Evolutionary conservation across 2,113 vertebrate genomes (phyloP), one percentile per base, ranked within the genome.

Genomic region (Vidua macroura): DNA sequence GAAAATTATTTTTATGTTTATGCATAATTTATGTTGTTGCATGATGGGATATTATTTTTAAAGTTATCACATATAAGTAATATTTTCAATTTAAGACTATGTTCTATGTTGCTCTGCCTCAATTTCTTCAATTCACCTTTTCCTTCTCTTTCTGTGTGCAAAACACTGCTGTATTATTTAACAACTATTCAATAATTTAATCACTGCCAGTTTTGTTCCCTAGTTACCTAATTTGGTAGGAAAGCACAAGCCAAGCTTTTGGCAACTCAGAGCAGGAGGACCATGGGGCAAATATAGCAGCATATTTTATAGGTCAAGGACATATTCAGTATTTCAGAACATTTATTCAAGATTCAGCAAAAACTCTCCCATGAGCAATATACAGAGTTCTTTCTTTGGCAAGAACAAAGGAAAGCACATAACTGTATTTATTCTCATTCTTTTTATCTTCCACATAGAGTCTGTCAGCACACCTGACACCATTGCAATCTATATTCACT

Each of bases 301-400:
- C 18, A 18, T 63, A 59, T 96, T 90, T 94, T 80, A 72, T 35
- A 88, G 72, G 76, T 92, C 48, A 74, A 70, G 55, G 89, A 81
- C 35, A 82, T 25, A 69, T 4, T 68, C 15, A 59, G 8, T 33
- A 59, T 69, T 90, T 74, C 55, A 83, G 63, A 86, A 62, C 37
- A 63, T 62, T 76, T 83, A 86, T 80, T 86, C 79, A 93, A 76
- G 63, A 58, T 69, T 44, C 59, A 93, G 52, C 11, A 86, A 94
- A 95, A 94, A 33, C 31, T 63, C 35, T 85, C 64, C 49, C 44
- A 24, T 35, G 56, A 95, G 76, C 37, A 88, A 93, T 17, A 76
- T 22, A 60, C 8, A 73, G 31, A 75, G 9, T 48, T 83, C 56
- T 67, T 83, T 72, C 60, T 86, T 7, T 56, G 72, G 37, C 75